Evolutionary conservation across 92 coral and sea anemone species (phyloP).

Genomic region (Anthopleura xanthogrammica): DNA sequence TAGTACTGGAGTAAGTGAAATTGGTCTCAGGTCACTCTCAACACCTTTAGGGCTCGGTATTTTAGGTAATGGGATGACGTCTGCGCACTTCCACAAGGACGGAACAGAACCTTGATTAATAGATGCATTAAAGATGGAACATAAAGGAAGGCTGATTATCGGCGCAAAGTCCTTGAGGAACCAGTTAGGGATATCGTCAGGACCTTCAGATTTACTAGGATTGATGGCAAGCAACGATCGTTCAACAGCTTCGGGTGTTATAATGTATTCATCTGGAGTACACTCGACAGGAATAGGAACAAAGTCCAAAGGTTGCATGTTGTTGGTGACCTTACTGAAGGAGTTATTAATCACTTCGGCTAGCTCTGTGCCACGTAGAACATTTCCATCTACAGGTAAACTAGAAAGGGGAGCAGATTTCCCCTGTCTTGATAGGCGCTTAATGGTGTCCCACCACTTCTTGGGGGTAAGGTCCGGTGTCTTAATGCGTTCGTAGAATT

Average conservation of each 20-base stretch:
- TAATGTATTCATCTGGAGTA: not conserved
- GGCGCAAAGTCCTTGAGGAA: conserved; percentile 8
- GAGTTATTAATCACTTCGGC: conserved; percentile 29
- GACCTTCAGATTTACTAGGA: conserved; percentile 19
- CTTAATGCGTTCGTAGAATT: too few relatives aligned
- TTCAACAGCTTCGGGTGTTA: not conserved
- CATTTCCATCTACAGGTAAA: conserved; percentile 6
- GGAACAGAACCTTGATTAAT: not conserved
- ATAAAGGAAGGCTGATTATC: not conserved
- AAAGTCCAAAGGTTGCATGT: conserved; percentile 19
- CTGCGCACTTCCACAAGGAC: not conserved
- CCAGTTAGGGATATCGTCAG: conserved; percentile 35
- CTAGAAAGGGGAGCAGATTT: conserved; percentile 2
- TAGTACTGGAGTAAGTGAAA: not conserved
- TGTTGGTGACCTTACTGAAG: conserved; percentile 31
- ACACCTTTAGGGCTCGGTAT: not conserved
- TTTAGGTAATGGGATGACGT: not conserved
- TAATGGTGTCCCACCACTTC: conserved; percentile 53
- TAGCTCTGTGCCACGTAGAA: conserved; percentile 26
- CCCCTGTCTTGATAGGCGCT: conserved; percentile 33
- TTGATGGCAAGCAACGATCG: not conserved
- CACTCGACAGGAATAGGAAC: not conserved
- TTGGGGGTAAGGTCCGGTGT: conserved; percentile 29
- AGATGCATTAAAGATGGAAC: conserved; percentile 9
- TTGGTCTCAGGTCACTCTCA: not conserved